A percentile compares a stretch with the other conserved stretches of the same genome.
Conservation (phyloP, 2,797 vertebrate genomes). For the Cryptoblepharus egeriae region DNA sequence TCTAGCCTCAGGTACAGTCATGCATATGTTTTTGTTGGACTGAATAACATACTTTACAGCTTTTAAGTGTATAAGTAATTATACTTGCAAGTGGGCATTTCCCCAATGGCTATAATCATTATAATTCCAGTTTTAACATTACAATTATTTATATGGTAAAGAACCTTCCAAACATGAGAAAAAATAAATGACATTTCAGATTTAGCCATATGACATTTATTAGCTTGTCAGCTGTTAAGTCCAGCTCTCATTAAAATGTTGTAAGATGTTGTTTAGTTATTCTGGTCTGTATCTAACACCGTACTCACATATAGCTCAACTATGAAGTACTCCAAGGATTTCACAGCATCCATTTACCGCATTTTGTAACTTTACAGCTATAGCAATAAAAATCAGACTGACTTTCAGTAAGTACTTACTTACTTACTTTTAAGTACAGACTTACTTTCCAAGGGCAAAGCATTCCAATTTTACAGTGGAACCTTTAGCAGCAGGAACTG, state of each 20-base stretch:
- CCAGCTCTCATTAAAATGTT: background rate
- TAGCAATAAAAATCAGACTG: fast-evolving
- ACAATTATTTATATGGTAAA: background rate
- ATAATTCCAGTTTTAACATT: background rate
- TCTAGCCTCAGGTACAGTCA: background rate
- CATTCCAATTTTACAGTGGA: constrained; percentile 92
- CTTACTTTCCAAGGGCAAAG: constrained; percentile 97
- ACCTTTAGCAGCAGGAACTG: constrained; percentile 90
- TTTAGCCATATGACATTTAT: background rate
- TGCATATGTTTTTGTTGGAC: background rate
- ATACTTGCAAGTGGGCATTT: background rate
- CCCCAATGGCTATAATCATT: background rate
- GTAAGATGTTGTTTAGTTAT: background rate
- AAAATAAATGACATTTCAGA: background rate
- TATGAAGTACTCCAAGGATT: fast-evolving
- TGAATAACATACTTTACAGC: background rate
- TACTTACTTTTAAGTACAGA: too few relatives aligned
- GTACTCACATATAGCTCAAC: background rate
- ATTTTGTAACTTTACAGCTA: background rate
- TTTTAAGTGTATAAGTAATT: background rate
- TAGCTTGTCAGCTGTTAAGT: background rate
- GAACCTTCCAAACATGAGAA: background rate
- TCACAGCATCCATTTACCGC: background rate
- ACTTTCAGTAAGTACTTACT: too few relatives aligned
- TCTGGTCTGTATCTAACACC: background rate